Evolutionary conservation across 1,140 invertebrate species (phyloP).

Genomic region (Papilio helenus): DNA sequence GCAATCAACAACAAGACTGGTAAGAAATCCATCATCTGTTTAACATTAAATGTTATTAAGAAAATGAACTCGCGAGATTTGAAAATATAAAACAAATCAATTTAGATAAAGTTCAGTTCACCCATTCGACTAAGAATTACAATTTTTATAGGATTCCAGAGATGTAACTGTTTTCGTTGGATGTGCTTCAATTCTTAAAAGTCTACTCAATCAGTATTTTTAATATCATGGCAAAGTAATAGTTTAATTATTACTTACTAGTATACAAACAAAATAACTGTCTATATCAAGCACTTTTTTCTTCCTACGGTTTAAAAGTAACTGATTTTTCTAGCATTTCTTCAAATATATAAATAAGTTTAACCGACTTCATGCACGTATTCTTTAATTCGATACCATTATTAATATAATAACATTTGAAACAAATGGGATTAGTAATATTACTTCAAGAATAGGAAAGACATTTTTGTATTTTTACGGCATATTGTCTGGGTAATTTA

Average conservation of each 20-base stretch:
- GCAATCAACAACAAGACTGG: conserved; percentile 47
- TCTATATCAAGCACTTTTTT: not conserved
- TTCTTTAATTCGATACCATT: not conserved
- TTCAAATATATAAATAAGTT: not conserved
- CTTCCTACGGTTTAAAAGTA: not conserved
- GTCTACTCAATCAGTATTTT: no score
- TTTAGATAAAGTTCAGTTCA: no score
- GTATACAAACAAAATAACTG: not conserved
- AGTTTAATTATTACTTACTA: not conserved
- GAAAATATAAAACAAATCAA: no score
- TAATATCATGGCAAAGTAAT: not conserved
- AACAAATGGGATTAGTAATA: not conserved
- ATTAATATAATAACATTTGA: not conserved
- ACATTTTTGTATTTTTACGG: not conserved
- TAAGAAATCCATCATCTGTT: conserved; percentile 49
- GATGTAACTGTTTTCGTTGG: no score
- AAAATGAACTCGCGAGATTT: no score
- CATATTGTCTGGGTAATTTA: not conserved
- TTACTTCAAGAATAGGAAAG: not conserved
- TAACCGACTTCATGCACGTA: not conserved
- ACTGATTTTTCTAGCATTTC: not conserved
- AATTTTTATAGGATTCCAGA: no score
- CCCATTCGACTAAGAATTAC: no score
- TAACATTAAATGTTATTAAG: not conserved
- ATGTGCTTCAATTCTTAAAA: no score